Conservation (phyloP, 2,888 invertebrate genomes). For the Labia minor region DNA sequence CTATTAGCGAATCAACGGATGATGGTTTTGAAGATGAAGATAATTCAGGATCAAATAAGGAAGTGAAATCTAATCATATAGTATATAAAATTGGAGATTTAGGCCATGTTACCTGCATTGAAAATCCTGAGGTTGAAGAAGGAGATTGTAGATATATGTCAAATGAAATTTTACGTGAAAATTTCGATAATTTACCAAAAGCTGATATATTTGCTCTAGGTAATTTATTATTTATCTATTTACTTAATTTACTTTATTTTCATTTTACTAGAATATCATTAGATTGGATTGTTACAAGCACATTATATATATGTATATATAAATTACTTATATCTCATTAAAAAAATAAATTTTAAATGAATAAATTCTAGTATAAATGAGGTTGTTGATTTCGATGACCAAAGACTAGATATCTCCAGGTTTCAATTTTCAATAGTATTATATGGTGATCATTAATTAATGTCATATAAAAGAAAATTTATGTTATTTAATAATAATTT, state of each 20-base stretch:
- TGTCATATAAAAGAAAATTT: no score
- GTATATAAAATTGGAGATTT: constrained; percentile 76
- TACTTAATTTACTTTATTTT: constrained; percentile 1
- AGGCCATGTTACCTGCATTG: constrained; percentile 82
- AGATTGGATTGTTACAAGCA: constrained; percentile 13
- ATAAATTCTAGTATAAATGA: no score
- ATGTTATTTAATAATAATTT: no score
- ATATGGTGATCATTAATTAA: no score
- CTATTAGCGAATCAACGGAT: constrained; percentile 52
- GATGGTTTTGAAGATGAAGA: constrained; percentile 63
- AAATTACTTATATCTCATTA: neutral
- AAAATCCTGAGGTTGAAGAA: constrained; percentile 75
- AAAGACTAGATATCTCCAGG: no score
- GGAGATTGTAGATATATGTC: constrained; percentile 88
- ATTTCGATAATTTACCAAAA: constrained; percentile 66
- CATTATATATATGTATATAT: no score
- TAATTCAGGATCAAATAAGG: constrained; percentile 33
- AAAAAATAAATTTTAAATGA: neutral
- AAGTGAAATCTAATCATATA: constrained; percentile 40
- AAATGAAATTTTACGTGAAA: constrained; percentile 74
- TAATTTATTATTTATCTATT: no score
- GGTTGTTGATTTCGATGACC: no score
- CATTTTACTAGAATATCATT: neutral
- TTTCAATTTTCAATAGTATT: no score
- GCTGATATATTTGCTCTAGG: constrained; percentile 76